Evolutionary conservation across 2,797 vertebrate species (phyloP), one percentile per base, ranked within the genome.

Genomic region (Pseudomugil tenellus): DNA sequence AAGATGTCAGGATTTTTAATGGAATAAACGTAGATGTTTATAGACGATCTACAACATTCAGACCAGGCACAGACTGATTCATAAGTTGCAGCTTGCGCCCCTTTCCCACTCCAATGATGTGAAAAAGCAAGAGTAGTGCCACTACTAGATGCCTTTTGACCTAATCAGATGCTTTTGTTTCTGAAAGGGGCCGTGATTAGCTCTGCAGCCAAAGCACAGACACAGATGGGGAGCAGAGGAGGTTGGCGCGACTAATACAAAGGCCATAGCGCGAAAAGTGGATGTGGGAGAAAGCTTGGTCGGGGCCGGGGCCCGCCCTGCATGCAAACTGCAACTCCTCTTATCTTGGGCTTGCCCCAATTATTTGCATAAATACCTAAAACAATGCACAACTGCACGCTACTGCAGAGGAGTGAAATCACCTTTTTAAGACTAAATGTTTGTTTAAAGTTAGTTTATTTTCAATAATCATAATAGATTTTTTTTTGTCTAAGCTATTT

Each of bases 251-350:
- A 79, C 81, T 62, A 77, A 37, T 61, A 88, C 84, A 72, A 64
- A 79, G n/a, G 21, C 25, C 31, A 39, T 71, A 84, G 92, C 93
- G 91, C 77, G 88, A 90, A 93, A 91, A 85, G 37, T 46, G 70
- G 69, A 7, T 56, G 56, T 23, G 61, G 48, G 73, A 72, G 73
- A 70, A 62, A 37, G 11, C 19, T 61, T 25, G 29, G 12, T n/a
- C n/a, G n/a, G 29, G 29, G 29, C 32, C 11, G 2, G 46, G 49
- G 53, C 79, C 84, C 83, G 77, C 82, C 87, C 80, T 63, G 51
- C 11, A 77, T 72, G 80, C 58, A 77, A 70, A 72, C 69, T 31
- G 21, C 6, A 56, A 0, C 35, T 37, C 57, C 12, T 39, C 31
- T 46, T 46, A 21, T 46, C 43, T 17, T 14, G 28, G 29, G 60